These are phyloP conservation scores for Megastigmus dorsalis DNA, from an alignment of 2,888 invertebrate species.

Conservation along the genomic window DNA sequence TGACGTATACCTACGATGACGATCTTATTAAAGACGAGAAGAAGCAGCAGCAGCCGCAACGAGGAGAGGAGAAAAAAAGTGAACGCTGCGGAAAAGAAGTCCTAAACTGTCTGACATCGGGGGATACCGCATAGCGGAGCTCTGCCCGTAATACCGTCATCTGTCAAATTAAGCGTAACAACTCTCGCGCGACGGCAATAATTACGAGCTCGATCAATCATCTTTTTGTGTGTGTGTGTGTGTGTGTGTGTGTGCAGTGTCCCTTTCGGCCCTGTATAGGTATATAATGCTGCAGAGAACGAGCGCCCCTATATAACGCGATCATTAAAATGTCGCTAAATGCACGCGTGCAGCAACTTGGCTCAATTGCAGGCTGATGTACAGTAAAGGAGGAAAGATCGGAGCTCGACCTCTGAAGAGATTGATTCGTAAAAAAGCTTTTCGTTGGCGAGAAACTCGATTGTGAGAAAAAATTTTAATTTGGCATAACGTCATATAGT, in stretches of 20 bases:
- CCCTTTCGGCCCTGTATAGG: too few relatives aligned
- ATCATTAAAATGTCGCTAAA: constrained; percentile 29
- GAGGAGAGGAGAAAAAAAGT: background rate
- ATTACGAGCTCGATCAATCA: constrained; percentile 48
- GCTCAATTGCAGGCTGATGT: too few relatives aligned
- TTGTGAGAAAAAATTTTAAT: background rate
- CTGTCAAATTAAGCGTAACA: constrained; percentile 46
- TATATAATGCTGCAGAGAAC: background rate
- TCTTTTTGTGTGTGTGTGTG: constrained; percentile 31
- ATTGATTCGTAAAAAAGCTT: background rate
- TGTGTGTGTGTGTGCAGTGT: background rate
- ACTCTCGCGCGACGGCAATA: constrained; percentile 33
- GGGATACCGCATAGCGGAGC: background rate
- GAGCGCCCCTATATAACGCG: background rate
- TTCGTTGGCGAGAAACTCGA: background rate
- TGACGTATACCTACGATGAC: background rate
- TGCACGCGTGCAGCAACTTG: background rate
- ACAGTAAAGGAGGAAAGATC: background rate
- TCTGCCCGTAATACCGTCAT: constrained; percentile 28
- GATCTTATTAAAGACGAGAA: background rate
- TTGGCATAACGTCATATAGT: background rate
- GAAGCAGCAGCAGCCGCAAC: background rate
- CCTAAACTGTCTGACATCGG: background rate
- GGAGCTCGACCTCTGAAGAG: background rate
- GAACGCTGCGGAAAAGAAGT: too few relatives aligned